Percentiles rank a stretch among this genome's conserved stretches.
Conservation (phyloP, 2,113 vertebrate genomes). For the Oxyura jamaicensis region DNA sequence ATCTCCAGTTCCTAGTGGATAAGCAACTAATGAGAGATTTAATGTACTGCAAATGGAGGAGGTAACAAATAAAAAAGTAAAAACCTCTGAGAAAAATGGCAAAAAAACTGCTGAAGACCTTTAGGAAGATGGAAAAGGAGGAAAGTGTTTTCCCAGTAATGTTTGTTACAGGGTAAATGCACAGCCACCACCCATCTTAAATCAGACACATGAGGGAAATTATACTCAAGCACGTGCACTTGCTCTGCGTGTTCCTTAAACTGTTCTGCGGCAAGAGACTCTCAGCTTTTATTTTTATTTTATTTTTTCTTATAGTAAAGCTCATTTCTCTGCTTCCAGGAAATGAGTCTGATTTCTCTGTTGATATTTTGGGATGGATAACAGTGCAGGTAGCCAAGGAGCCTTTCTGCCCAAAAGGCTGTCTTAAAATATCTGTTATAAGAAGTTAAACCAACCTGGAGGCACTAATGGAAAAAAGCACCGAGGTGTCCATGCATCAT, state of each 20-base stretch:
- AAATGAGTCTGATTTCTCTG: background rate
- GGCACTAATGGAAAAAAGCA: background rate
- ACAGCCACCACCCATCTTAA: background rate
- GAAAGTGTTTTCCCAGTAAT: background rate
- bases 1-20: background rate
- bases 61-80: slow-evolving; percentile 41
- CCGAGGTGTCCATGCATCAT: background rate
- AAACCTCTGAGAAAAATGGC: background rate
- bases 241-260: background rate
- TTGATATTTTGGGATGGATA: background rate
- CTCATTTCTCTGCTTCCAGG: background rate
- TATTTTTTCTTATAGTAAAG: background rate
- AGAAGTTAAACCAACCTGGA: background rate
- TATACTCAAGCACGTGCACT: background rate
- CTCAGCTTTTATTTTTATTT: background rate
- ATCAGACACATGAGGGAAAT: background rate
- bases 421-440: background rate
- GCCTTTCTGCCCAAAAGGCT: background rate
- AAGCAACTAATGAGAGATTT: slow-evolving; percentile 15
- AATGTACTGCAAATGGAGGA: background rate
- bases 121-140: background rate
- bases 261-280: background rate
- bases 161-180: background rate
- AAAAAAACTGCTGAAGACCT: background rate
- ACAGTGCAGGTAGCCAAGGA: background rate